Evolutionary conservation across 37 sponge, comb jelly and placozoan genomes (phyloP), one percentile per base, ranked within the genome.

Genomic region (Aplysina aerophoba): DNA sequence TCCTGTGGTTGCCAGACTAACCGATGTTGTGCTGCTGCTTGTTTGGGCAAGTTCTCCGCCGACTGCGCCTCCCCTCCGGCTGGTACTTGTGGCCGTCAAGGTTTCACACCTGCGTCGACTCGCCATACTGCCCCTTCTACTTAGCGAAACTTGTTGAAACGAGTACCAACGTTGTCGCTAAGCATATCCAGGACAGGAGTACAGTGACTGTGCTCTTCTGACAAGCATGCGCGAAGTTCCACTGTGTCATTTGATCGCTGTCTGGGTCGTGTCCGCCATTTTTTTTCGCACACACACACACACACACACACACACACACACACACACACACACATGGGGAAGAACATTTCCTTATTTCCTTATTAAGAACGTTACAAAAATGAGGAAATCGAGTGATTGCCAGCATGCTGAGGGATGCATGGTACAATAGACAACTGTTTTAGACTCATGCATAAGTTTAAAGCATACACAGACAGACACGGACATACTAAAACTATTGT

Each of bases 1-100:
- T 58, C 59, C 59, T 58, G 59, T 58, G 17, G 59, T 58, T 58
- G 59, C 59, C 59, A 58, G 59, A 58, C 59, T 58, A 58, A 58
- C 59, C 59, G 59, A 17, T 58, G 59, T 17, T 58, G 59, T 58
- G 59, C 59, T 17, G 17, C 59, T 58, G 59, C 59, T 58, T 17
- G 15, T 58, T 17, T 20, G 15, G 59, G 59, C 59, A 58, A 58
- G 59, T 58, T 58, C 59, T 58, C 59, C 59, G 17, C 59, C 15
- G 59, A 58, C 59, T 58, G 59, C 19, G 17, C 59, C 59, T 58
- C 59, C 59, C 59, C 19, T 58, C 19, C 59, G 59, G 59, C 59
- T 58, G 59, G 59, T 58, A 58, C 19, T 15, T 58, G 15, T 58
- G 59, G 17, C 59, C 59, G 15, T 58, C 59, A 17, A 15, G 59